These are phyloP conservation scores for Therioaphis trifolii DNA, from an alignment of 2,888 invertebrate species.

Conservation along the genomic window DNA sequence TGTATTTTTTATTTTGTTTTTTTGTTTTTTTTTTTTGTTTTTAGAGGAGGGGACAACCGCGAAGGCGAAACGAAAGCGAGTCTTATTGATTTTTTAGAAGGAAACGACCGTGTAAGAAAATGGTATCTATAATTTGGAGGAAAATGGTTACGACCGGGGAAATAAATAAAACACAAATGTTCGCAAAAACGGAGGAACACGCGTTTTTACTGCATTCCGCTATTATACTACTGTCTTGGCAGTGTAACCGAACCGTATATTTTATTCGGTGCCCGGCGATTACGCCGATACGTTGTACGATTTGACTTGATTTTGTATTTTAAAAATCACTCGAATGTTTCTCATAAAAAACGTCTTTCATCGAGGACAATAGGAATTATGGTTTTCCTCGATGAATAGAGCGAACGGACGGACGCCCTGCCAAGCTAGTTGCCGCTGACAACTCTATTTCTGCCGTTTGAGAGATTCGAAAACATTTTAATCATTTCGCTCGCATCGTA, in stretches of 20 bases:
- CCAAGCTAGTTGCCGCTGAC: background rate
- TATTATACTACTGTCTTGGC: slow-evolving; percentile 13
- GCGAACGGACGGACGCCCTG: background rate
- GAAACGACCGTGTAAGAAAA: slow-evolving; percentile 44
- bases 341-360: slow-evolving; percentile 22
- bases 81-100: slow-evolving; percentile 48
- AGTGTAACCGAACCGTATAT: background rate
- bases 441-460: slow-evolving; percentile 10
- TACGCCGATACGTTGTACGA: slow-evolving; percentile 10
- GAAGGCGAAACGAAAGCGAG: slow-evolving; percentile 25
- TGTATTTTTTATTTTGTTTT: too few species aligned
- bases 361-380: slow-evolving; percentile 40
- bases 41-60: background rate
- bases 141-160: slow-evolving; percentile 25
- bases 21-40: slow-evolving; percentile 15
- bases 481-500: slow-evolving; percentile 6
- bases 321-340: slow-evolving; percentile 12
- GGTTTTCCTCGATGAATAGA: slow-evolving; percentile 49
- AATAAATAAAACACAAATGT: slow-evolving; percentile 48
- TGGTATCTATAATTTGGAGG: slow-evolving; percentile 47
- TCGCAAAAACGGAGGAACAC: slow-evolving; percentile 18
- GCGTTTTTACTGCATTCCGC: slow-evolving; percentile 18
- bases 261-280: slow-evolving; percentile 27
- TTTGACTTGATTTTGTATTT: slow-evolving; percentile 1
- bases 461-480: slow-evolving; percentile 34